Conservation (phyloP, 2,888 invertebrate genomes). For the Acanthopleura granulata region DNA sequence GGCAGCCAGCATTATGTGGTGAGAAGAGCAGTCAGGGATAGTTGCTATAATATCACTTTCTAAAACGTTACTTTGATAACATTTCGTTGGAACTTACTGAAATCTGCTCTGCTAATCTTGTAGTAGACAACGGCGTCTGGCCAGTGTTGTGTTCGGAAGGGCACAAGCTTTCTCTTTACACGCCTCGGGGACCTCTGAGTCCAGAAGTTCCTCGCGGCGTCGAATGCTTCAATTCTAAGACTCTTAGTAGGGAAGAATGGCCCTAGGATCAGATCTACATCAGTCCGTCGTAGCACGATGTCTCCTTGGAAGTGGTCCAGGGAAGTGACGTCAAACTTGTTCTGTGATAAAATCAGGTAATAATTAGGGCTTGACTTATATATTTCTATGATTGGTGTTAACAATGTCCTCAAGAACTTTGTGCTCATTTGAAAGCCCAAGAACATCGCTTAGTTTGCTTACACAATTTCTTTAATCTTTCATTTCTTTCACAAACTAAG, state of each 20-base stretch:
- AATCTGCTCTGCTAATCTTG: not conserved
- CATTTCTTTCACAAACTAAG: too few relatives aligned
- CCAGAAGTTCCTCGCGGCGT: not conserved
- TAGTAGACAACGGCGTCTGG: not conserved
- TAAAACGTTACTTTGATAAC: too few relatives aligned
- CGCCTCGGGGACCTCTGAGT: not conserved
- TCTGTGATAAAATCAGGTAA: not conserved
- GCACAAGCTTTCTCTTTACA: not conserved
- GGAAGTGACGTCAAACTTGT: not conserved
- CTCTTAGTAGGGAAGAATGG: not conserved
- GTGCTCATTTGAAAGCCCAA: too few relatives aligned
- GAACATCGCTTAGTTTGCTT: too few relatives aligned
- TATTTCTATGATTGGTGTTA: too few relatives aligned
- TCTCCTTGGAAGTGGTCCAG: conserved; percentile 4
- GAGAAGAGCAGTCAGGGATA: too few relatives aligned
- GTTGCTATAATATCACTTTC: too few relatives aligned
- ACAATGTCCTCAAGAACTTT: too few relatives aligned
- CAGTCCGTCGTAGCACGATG: not conserved
- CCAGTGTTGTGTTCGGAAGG: not conserved
- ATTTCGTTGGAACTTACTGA: not conserved
- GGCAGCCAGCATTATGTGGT: too few relatives aligned
- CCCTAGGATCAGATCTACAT: not conserved
- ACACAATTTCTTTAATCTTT: too few relatives aligned
- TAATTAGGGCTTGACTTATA: too few relatives aligned
- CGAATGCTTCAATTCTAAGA: not conserved